Conservation (phyloP, 2,888 invertebrate species). For the Mimachlamys varia region DNA sequence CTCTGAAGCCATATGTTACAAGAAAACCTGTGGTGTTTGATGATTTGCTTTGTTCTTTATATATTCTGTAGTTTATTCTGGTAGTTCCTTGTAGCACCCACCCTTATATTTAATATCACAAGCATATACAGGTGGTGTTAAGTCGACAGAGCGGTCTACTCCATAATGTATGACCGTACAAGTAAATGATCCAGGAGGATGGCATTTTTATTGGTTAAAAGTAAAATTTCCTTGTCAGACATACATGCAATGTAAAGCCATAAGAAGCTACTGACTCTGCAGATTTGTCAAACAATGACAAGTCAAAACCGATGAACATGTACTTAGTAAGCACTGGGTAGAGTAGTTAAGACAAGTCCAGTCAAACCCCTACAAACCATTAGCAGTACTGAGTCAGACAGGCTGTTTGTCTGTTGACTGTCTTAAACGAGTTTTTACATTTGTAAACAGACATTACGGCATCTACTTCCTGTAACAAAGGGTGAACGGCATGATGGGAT, state of each 20-base stretch:
- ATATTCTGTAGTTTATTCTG: not conserved
- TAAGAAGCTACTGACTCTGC: not conserved
- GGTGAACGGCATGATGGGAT: not conserved
- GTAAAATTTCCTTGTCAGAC: slow-evolving; percentile 20
- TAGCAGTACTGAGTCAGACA: not conserved
- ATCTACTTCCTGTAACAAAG: not conserved
- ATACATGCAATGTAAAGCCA: slow-evolving; percentile 2
- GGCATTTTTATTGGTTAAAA: slow-evolving; percentile 12
- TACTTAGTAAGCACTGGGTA: not conserved
- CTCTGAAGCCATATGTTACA: not conserved
- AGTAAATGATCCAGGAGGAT: not conserved
- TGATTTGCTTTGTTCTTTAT: not conserved
- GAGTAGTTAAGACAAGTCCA: not conserved
- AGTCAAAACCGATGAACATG: not conserved
- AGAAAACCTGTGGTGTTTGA: not conserved
- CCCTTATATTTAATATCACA: not conserved
- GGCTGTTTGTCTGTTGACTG: not conserved
- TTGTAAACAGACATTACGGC: not conserved
- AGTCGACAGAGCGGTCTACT: not conserved
- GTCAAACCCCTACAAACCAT: not conserved
- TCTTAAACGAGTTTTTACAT: not conserved
- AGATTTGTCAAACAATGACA: slow-evolving; percentile 28
- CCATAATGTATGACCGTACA: not conserved
- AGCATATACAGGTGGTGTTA: not conserved
- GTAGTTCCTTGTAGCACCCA: not conserved